These are phyloP conservation scores for Phymatocera aterrima DNA, from an alignment of 2,888 invertebrate genomes.

Conservation along the genomic window DNA sequence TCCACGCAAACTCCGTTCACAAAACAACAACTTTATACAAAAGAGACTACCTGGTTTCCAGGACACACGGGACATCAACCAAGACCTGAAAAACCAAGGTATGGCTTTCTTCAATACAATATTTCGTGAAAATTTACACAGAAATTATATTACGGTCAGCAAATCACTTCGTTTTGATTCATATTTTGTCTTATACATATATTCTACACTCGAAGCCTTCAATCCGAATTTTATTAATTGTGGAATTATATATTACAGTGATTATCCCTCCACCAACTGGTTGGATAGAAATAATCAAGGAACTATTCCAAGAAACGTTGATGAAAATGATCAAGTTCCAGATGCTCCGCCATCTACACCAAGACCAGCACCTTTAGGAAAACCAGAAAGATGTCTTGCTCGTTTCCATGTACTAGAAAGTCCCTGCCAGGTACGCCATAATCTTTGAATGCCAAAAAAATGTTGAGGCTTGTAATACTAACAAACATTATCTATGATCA, in stretches of 20 bases:
- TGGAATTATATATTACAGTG: slow-evolving; percentile 55
- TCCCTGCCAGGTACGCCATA: slow-evolving; percentile 64
- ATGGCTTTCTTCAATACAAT: not conserved
- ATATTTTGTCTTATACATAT: not conserved
- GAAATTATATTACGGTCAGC: not conserved
- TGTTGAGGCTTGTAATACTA: not conserved
- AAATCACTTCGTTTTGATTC: too few relatives aligned
- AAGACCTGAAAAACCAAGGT: slow-evolving; percentile 69
- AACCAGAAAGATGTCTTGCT: slow-evolving; percentile 65
- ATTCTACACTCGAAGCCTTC: not conserved
- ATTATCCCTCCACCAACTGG: slow-evolving; percentile 67
- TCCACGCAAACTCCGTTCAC: slow-evolving; percentile 68
- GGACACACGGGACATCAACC: slow-evolving; percentile 66
- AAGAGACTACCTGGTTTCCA: slow-evolving; percentile 71
- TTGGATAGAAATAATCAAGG: slow-evolving; percentile 66
- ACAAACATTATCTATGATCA: not conserved
- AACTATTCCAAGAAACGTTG: slow-evolving; percentile 68
- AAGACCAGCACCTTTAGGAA: slow-evolving; percentile 65
- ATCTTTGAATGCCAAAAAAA: not conserved
- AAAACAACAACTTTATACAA: slow-evolving; percentile 69
- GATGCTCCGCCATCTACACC: slow-evolving; percentile 62
- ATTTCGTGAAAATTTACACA: not conserved
- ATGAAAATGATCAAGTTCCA: slow-evolving; percentile 68
- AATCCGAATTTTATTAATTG: not conserved
- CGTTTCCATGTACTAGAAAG: slow-evolving; percentile 68